Conservation (phyloP, 2,888 invertebrate genomes). For the Clepsis dumicolana region DNA sequence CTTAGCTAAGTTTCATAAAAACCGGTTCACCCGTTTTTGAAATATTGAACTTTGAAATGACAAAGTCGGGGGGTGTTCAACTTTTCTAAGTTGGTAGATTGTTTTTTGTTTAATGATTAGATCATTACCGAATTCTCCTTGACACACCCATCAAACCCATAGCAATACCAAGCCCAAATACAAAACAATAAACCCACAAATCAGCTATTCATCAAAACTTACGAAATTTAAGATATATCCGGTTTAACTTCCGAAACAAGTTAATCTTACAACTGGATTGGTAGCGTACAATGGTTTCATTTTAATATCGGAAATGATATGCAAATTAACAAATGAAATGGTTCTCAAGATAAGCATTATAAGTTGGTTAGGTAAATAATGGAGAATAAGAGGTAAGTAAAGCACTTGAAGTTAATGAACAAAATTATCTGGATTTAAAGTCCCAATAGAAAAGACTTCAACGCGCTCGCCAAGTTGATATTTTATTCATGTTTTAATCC, state of each 20-base stretch:
- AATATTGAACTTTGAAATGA: no score
- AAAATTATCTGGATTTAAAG: no score
- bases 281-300: constrained; percentile 28
- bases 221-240: constrained; percentile 42
- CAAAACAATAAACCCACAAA: constrained; percentile 30
- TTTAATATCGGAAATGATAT: constrained; percentile 37
- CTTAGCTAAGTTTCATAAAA: no score
- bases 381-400: no score
- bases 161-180: constrained; percentile 37
- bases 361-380: background rate
- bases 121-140: background rate
- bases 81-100: no score
- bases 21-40: no score
- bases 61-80: no score
- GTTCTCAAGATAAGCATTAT: background rate
- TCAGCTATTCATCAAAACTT: constrained; percentile 31
- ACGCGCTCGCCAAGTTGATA: no score
- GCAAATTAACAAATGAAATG: constrained; percentile 18
- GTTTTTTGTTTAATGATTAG: no score
- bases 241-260: constrained; percentile 39
- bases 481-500: no score
- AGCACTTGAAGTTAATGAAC: no score
- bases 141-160: constrained; percentile 5
- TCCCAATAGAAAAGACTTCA: no score
- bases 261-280: constrained; percentile 30